phyloP scores from a whole-genome alignment of 2,113 vertebrate genomes.

The Sitta europaea region DNA sequence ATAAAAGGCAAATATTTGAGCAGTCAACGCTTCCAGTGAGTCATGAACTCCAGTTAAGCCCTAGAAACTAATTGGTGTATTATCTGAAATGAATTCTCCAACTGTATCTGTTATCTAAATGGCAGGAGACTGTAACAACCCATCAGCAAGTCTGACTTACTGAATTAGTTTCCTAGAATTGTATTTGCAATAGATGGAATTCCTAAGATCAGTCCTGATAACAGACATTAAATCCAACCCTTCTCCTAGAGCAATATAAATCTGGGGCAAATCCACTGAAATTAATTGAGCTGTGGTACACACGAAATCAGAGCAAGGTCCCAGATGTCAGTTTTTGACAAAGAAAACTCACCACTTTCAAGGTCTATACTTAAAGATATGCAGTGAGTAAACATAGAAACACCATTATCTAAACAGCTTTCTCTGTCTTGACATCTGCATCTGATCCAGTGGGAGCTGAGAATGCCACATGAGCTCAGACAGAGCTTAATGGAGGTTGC shows the following conservation, averaged over 20 bases:
- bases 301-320: background rate
- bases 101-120: background rate
- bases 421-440: background rate
- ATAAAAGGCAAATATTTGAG: background rate
- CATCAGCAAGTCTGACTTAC: background rate
- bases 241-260: background rate
- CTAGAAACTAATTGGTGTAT: background rate
- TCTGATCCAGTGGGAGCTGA: background rate
- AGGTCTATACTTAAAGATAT: background rate
- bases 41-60: background rate
- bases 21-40: background rate
- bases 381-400: background rate
- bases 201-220: background rate
- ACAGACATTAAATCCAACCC: background rate
- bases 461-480: background rate
- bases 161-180: background rate
- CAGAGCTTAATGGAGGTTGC: background rate
- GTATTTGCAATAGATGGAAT: background rate
- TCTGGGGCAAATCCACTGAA: background rate
- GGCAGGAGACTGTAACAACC: background rate
- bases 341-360: background rate
- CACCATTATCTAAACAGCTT: background rate
- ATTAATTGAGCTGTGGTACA: background rate
- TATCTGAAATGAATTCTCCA: background rate
- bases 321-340: background rate